Evolutionary conservation across 2,888 invertebrate genomes (phyloP).

Genomic region (Gasteruption jaculator): DNA sequence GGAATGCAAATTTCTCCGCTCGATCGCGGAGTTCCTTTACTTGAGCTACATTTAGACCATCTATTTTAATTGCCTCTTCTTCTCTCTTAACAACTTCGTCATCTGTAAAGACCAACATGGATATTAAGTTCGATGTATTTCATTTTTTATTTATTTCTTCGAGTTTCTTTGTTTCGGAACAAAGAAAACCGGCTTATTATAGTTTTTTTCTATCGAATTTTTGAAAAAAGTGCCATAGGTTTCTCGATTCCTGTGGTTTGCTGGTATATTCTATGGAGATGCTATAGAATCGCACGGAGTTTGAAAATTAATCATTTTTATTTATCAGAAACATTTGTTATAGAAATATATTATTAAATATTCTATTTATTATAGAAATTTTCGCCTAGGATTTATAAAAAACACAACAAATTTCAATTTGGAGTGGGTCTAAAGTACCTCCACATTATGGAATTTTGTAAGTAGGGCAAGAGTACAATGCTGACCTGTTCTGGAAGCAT

Average conservation of each 20-base stretch:
- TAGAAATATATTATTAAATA: no score
- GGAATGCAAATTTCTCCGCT: conserved; percentile 85
- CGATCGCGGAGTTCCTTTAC: conserved; percentile 85
- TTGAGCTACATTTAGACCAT: conserved; percentile 91
- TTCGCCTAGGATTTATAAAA: no score
- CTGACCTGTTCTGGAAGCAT: conserved; percentile 84
- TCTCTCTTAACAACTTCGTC: conserved; percentile 87
- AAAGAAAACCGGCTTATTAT: background rate
- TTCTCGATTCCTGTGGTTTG: no score
- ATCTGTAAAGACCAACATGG: no score
- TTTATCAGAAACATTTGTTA: conserved; percentile 37
- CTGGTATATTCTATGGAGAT: no score
- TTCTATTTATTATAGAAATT: no score
- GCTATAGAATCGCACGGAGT: no score
- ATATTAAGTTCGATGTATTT: conserved; percentile 6
- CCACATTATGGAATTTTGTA: no score
- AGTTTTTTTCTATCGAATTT: background rate
- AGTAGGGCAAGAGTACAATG: no score
- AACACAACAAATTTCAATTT: no score
- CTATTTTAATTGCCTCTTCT: conserved; percentile 93
- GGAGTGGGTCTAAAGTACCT: no score
- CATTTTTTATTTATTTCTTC: background rate
- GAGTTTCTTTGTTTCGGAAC: no score
- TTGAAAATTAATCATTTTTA: background rate
- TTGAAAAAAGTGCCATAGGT: background rate